Percentiles rank a stretch among this genome's conserved stretches.
phyloP scores from a whole-genome alignment of 2,888 invertebrate genomes.

The Chesias legatella region DNA sequence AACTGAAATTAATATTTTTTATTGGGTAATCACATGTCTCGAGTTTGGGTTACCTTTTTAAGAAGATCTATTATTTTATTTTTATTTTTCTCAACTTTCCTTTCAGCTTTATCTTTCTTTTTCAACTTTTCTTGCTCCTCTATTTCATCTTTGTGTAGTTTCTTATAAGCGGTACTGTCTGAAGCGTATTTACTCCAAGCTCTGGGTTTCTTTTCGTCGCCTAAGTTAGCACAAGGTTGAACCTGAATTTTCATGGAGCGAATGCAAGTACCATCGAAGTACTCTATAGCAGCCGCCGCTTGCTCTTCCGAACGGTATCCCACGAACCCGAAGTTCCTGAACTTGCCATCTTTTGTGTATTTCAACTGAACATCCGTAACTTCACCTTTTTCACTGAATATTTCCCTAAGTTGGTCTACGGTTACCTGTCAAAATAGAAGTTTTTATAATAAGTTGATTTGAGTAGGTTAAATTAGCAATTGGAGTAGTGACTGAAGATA shows the following conservation, averaged over 20 bases:
- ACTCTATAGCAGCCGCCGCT: conserved; percentile 87
- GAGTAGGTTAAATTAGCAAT: too few species aligned
- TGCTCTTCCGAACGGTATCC: conserved; percentile 92
- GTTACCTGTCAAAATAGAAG: conserved; percentile 82
- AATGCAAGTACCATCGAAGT: conserved; percentile 92
- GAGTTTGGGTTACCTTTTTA: conserved; percentile 74
- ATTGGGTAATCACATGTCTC: not conserved
- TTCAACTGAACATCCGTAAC: conserved; percentile 97
- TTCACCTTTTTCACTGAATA: conserved; percentile 89
- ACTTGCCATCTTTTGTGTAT: conserved; percentile 94
- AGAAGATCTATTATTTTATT: conserved; percentile 84
- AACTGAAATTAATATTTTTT: not conserved
- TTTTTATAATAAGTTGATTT: not conserved
- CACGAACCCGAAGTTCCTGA: conserved; percentile 95
- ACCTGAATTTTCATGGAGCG: conserved; percentile 91
- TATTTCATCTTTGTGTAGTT: conserved; percentile 62
- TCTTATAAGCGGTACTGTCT: conserved; percentile 85
- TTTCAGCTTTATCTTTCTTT: conserved; percentile 52
- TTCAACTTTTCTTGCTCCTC: conserved; percentile 53
- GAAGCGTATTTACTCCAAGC: conserved; percentile 96
- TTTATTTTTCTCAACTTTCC: conserved; percentile 59
- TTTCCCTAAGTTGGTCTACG: conserved; percentile 85
- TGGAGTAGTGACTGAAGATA: too few species aligned
- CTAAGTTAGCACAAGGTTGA: conserved; percentile 85
- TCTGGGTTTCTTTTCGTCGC: conserved; percentile 87